These are phyloP conservation scores for Megaustenia siamemsis DNA, from an alignment of 2,888 invertebrate genomes.

Conservation along the genomic window DNA sequence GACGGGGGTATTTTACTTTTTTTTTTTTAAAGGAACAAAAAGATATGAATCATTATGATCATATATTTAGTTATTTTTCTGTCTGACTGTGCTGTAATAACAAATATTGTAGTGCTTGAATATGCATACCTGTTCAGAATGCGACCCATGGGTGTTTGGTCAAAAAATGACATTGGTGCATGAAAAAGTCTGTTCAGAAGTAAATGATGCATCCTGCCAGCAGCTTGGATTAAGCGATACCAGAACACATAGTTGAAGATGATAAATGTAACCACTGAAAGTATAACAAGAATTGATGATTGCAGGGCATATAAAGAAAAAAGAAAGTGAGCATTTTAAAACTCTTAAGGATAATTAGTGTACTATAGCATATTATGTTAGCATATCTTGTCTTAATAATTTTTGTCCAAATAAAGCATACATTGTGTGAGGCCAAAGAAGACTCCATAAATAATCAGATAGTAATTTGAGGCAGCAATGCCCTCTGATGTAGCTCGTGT, in stretches of 20 bases:
- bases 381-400: too few species aligned
- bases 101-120: too few species aligned
- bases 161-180: constrained; percentile 70
- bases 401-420: too few species aligned
- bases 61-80: too few species aligned
- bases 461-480: constrained; percentile 29
- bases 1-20: too few species aligned
- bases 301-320: not conserved
- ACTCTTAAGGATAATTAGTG: too few species aligned
- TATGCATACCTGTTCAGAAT: constrained; percentile 61
- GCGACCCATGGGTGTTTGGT: constrained; percentile 69
- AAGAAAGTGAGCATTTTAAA: not conserved
- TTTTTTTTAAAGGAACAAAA: too few species aligned
- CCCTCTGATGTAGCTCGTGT: constrained; percentile 44
- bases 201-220: constrained; percentile 49
- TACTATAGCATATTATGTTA: too few species aligned
- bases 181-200: constrained; percentile 55
- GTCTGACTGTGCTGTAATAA: too few species aligned
- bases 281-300: not conserved
- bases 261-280: constrained; percentile 48
- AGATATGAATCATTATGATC: too few species aligned
- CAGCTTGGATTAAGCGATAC: constrained; percentile 56
- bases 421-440: constrained; percentile 50
- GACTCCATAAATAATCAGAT: constrained; percentile 51
- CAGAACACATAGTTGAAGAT: constrained; percentile 55